Conservation (phyloP, 1,140 invertebrate species). For the Bathynomus jamesi region DNA sequence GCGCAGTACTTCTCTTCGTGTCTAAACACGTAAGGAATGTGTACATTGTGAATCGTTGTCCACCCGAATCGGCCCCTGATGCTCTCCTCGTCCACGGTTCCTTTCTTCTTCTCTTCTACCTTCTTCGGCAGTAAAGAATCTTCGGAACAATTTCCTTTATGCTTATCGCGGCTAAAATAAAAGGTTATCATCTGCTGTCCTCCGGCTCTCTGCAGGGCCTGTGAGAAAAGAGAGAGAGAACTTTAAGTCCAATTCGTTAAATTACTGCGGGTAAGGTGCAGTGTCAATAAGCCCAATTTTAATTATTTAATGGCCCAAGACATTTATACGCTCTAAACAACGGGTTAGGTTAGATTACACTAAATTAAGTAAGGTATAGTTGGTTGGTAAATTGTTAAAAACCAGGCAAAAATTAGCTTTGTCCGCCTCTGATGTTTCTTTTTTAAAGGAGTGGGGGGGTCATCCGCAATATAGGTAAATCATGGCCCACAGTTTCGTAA, state of each 20-base stretch:
- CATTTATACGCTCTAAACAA: too few relatives aligned
- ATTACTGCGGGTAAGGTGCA: too few relatives aligned
- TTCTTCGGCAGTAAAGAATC: constrained; percentile 34
- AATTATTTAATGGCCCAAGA: too few relatives aligned
- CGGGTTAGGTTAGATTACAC: too few relatives aligned
- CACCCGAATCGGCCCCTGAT: constrained; percentile 80
- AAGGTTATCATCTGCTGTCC: constrained; percentile 37
- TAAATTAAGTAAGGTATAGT: too few relatives aligned
- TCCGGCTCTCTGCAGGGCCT: constrained; percentile 30
- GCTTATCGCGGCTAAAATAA: constrained; percentile 33
- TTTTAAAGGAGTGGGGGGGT: too few relatives aligned
- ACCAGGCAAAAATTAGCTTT: too few relatives aligned
- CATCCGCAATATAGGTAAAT: too few relatives aligned
- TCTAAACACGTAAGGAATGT: constrained; percentile 80
- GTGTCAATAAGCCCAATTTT: too few relatives aligned
- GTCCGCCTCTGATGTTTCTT: too few relatives aligned
- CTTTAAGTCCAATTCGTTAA: not conserved
- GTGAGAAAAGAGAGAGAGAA: not conserved
- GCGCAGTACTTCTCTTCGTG: constrained; percentile 75
- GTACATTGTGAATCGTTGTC: constrained; percentile 71
- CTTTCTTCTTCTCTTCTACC: constrained; percentile 26
- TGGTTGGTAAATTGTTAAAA: too few relatives aligned
- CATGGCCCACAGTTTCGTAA: too few relatives aligned
- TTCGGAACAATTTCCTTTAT: constrained; percentile 17
- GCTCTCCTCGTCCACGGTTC: constrained; percentile 61